Percentiles rank a stretch among this genome's conserved stretches.
phyloP scores from a whole-genome alignment of 2,888 invertebrate genomes.

The Rhabditoides inermis region DNA sequence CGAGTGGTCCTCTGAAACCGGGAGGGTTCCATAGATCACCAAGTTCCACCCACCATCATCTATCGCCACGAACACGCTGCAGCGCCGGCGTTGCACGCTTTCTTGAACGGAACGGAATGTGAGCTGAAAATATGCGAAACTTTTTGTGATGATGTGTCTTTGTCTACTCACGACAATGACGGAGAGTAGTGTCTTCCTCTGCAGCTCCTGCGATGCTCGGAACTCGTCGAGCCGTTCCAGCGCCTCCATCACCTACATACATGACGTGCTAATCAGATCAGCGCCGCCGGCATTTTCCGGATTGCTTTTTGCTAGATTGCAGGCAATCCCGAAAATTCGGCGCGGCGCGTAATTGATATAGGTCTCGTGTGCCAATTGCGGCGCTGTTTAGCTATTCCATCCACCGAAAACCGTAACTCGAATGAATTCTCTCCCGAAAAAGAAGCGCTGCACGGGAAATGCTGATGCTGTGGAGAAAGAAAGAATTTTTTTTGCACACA shows the following conservation, averaged over 20 bases:
- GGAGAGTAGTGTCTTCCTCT: constrained; percentile 88
- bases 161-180: constrained; percentile 71
- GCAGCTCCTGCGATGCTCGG: constrained; percentile 75
- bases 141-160: not conserved
- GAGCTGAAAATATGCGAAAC: constrained; percentile 57
- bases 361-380: too few relatives aligned
- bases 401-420: too few relatives aligned
- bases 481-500: too few relatives aligned
- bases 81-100: constrained; percentile 65
- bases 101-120: constrained; percentile 68
- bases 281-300: too few relatives aligned
- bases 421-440: too few relatives aligned
- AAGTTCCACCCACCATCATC: constrained; percentile 21
- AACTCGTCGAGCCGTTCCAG: constrained; percentile 73
- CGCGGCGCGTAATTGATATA: too few relatives aligned
- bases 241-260: constrained; percentile 77
- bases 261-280: too few relatives aligned
- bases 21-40: not conserved
- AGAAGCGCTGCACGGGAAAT: too few relatives aligned
- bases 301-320: too few relatives aligned
- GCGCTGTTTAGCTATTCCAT: too few relatives aligned
- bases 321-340: too few relatives aligned
- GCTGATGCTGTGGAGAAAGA: too few relatives aligned
- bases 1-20: not conserved
- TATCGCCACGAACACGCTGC: constrained; percentile 66